Evolutionary conservation across 2,797 vertebrate genomes (phyloP).

Genomic region (Hemitrygon akajei): DNA sequence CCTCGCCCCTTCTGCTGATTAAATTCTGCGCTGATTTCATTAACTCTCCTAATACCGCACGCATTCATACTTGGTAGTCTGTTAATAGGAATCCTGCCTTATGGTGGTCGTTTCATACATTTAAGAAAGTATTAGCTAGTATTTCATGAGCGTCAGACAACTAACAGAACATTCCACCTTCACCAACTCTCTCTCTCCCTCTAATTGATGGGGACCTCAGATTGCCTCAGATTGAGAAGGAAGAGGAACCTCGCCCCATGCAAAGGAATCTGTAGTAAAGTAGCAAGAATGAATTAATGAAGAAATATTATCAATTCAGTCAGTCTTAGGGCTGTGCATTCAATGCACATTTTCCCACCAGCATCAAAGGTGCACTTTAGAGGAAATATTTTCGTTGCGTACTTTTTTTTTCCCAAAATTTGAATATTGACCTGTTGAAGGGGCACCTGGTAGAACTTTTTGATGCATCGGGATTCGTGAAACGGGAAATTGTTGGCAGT

Average conservation of each 20-base stretch:
- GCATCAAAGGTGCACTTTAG: not conserved
- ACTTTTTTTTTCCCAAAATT: not conserved
- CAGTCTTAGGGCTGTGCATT: not conserved
- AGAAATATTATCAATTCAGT: not conserved
- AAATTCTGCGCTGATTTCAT: not conserved
- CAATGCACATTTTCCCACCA: too few species aligned
- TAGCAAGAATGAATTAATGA: not conserved
- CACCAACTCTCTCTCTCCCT: not conserved
- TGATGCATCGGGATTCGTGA: not conserved
- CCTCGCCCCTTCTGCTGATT: constrained; percentile 13
- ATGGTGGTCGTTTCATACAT: not conserved
- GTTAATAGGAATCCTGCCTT: not conserved
- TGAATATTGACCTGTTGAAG: not conserved
- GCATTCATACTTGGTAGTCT: not conserved
- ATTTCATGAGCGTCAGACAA: not conserved
- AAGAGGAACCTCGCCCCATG: not conserved
- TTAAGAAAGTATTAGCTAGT: not conserved
- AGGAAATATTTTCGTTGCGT: not conserved
- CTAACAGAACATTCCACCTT: not conserved
- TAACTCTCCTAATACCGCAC: not conserved
- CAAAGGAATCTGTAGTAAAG: not conserved
- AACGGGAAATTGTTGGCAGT: not conserved
- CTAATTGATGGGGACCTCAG: too few species aligned
- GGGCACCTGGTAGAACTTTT: not conserved
- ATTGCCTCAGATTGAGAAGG: not conserved